A percentile compares a stretch with the other conserved stretches of the same genome.
These are phyloP conservation scores for Astreopora myriophthalma DNA, from an alignment of 64 coral and sea anemone species.

Conservation along the genomic window DNA sequence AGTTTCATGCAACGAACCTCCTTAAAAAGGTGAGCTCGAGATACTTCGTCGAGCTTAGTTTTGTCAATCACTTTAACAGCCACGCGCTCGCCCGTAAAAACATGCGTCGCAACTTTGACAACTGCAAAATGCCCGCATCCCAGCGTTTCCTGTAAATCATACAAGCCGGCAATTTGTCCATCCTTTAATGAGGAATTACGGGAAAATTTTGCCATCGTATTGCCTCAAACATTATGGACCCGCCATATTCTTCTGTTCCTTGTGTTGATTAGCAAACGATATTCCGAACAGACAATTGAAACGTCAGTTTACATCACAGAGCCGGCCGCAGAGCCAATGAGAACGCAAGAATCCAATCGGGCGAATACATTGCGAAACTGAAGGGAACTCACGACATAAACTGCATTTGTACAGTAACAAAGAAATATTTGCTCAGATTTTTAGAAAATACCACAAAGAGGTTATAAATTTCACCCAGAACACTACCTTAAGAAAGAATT, in stretches of 20 bases:
- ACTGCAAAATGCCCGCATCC: conserved; percentile 98
- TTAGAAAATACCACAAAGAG: too few relatives aligned
- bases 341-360: conserved; percentile 10
- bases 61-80: conserved; percentile 99
- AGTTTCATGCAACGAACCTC: conserved; percentile 99
- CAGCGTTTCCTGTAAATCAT: conserved; percentile 95
- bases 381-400: not conserved
- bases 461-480: too few relatives aligned
- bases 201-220: conserved; percentile 57
- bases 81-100: conserved; percentile 96
- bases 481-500: too few relatives aligned
- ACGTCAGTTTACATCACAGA: conserved; percentile 57
- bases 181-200: conserved; percentile 63
- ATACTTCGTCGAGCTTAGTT: conserved; percentile 93
- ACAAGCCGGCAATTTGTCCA: conserved; percentile 93
- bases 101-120: conserved; percentile 96
- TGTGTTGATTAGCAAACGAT: conserved; percentile 22
- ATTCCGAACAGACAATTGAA: conserved; percentile 32
- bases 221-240: not conserved
- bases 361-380: not conserved
- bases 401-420: not conserved
- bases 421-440: not conserved
- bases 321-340: conserved; percentile 53
- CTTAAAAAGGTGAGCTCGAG: conserved; percentile 87
- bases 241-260: not conserved